phyloP scores from a whole-genome alignment of 2,888 invertebrate species.

The Eremobia ochroleuca region DNA sequence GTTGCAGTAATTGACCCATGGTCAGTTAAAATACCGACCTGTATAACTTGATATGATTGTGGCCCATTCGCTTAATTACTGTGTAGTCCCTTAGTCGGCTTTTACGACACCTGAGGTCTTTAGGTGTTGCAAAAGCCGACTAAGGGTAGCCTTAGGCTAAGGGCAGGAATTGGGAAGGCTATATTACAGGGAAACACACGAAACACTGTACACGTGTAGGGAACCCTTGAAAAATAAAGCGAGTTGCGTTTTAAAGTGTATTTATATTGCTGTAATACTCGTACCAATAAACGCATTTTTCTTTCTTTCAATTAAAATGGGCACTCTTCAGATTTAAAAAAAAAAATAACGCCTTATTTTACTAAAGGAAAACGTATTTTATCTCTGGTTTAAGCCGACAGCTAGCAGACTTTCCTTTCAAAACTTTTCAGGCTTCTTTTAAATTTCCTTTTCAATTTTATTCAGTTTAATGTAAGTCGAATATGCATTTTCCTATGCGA shows the following conservation, averaged over 20 bases:
- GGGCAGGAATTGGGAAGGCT: neutral
- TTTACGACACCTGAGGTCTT: neutral
- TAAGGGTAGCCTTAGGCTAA: too few species aligned
- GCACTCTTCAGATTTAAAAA: neutral
- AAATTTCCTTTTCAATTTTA: slow-evolving; percentile 59
- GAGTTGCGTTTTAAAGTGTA: too few species aligned
- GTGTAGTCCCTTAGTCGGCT: slow-evolving; percentile 3
- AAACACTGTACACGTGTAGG: neutral
- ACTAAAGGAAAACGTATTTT: slow-evolving; percentile 23
- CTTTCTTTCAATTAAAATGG: neutral
- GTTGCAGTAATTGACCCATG: neutral
- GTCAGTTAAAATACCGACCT: neutral
- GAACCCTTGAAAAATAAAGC: neutral
- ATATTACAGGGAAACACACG: neutral
- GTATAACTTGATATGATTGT: slow-evolving; percentile 3
- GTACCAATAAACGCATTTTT: too few species aligned
- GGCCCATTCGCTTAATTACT: slow-evolving; percentile 14
- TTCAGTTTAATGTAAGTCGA: slow-evolving; percentile 43
- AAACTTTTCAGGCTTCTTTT: slow-evolving; percentile 51
- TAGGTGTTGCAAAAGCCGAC: too few species aligned
- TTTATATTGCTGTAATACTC: too few species aligned
- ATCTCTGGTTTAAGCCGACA: slow-evolving; percentile 39
- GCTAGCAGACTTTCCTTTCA: slow-evolving; percentile 43
- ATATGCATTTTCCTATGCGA: slow-evolving; percentile 50
- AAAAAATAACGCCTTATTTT: slow-evolving; percentile 1